phyloP scores from a whole-genome alignment of 2,797 vertebrate species.

The Urocyon cinereoargenteus region DNA sequence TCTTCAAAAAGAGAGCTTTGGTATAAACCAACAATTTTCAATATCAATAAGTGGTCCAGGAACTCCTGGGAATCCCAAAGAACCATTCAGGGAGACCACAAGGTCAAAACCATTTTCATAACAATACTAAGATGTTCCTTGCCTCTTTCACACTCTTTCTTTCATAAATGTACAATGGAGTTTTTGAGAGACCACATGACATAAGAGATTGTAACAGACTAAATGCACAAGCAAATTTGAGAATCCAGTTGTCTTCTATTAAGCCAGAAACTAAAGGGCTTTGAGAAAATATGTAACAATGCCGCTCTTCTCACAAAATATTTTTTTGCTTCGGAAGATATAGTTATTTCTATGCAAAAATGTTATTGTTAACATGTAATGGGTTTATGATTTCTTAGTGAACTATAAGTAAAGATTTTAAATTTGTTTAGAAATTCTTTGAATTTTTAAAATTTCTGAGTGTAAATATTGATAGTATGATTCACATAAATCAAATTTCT shows the following conservation, averaged over 20 bases:
- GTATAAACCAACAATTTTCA: background rate
- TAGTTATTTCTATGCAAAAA: background rate
- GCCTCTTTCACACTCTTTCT: background rate
- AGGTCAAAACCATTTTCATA: background rate
- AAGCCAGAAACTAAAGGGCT: background rate
- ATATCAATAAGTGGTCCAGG: background rate
- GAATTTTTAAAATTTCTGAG: background rate
- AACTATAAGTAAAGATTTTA: background rate
- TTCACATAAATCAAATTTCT: background rate
- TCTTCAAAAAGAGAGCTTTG: background rate
- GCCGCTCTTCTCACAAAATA: background rate
- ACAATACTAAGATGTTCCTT: background rate
- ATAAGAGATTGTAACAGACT: background rate
- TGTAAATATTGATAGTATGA: background rate
- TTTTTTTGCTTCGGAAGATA: constrained; percentile 24
- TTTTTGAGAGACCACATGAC: background rate
- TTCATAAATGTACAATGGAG: background rate
- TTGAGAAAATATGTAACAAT: background rate
- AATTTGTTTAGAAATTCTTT: background rate
- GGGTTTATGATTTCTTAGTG: background rate
- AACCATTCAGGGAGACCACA: background rate
- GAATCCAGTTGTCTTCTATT: background rate
- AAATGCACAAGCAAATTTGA: background rate
- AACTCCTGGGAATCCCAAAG: background rate
- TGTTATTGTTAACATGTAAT: background rate